Evolutionary conservation across 2,797 vertebrate genomes (phyloP).

Genomic region (Novumbra hubbsi): DNA sequence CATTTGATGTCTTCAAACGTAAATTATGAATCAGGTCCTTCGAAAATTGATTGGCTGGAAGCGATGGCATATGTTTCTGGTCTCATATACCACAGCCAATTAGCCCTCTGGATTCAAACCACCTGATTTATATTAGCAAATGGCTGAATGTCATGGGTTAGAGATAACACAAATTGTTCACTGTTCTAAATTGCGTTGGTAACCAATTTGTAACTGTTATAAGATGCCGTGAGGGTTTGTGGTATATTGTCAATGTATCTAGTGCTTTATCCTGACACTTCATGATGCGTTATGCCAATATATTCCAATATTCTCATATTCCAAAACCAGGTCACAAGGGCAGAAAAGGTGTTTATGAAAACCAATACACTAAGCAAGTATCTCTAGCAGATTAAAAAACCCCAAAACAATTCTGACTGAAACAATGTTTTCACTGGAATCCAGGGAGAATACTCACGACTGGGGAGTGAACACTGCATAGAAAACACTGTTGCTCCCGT

Average conservation of each 20-base stretch:
- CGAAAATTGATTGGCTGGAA: not conserved
- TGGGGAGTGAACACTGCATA: conserved; percentile 77
- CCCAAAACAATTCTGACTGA: not conserved
- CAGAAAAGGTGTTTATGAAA: not conserved
- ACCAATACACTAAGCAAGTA: not conserved
- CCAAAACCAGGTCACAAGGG: not conserved
- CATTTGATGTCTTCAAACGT: not conserved
- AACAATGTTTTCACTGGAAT: conserved; percentile 2
- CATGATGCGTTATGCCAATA: no score
- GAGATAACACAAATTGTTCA: no score
- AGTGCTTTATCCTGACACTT: no score
- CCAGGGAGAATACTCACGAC: conserved; percentile 62
- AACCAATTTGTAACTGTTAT: no score
- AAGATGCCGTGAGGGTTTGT: no score
- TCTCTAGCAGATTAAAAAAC: not conserved
- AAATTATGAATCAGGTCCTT: not conserved
- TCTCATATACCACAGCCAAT: no score
- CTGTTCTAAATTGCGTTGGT: no score
- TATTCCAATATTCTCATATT: no score
- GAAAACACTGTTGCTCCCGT: conserved; percentile 76
- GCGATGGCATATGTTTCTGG: not conserved
- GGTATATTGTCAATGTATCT: no score
- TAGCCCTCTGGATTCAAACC: no score
- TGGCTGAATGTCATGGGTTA: no score
- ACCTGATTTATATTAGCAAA: no score